Percentiles rank a stretch among this genome's conserved stretches.
Conservation (phyloP, 2,797 vertebrate species). For the Myoxocephalus aenaeus region DNA sequence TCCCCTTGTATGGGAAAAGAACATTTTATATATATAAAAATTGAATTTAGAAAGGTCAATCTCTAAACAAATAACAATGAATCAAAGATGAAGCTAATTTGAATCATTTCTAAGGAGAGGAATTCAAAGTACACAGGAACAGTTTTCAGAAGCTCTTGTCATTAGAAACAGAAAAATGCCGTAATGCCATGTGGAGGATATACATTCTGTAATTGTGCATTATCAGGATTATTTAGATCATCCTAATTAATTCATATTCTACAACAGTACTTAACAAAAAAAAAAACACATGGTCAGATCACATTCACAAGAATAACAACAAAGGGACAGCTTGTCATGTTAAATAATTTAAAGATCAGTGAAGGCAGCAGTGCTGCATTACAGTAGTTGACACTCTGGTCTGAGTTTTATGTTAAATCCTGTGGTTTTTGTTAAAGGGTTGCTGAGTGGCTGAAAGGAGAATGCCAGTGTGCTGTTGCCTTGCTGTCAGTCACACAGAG, state of each 20-base stretch:
- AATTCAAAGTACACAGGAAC: constrained; percentile 47
- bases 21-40: constrained; percentile 94
- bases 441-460: constrained; percentile 73
- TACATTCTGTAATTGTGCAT: constrained; percentile 2
- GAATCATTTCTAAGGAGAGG: constrained; percentile 59
- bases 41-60: constrained; percentile 98
- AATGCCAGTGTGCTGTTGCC: constrained; percentile 74
- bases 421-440: constrained; percentile 71
- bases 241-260: constrained; percentile 39
- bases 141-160: constrained; percentile 25
- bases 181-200: background rate
- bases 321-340: constrained; percentile 67
- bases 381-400: constrained; percentile 59
- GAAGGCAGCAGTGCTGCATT: constrained; percentile 45
- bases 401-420: constrained; percentile 71
- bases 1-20: constrained; percentile 91
- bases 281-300: constrained; percentile 26
- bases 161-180: constrained; percentile 9
- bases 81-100: constrained; percentile 72
- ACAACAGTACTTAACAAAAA: background rate
- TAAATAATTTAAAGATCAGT: constrained; percentile 64
- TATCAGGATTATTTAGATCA: constrained; percentile 30
- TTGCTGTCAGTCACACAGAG: constrained; percentile 80
- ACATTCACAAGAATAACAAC: constrained; percentile 33
- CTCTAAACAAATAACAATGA: constrained; percentile 88